Base-by-base conservation (phyloP, 2,888 invertebrate genomes). In the Melanotus villosus region DNA sequence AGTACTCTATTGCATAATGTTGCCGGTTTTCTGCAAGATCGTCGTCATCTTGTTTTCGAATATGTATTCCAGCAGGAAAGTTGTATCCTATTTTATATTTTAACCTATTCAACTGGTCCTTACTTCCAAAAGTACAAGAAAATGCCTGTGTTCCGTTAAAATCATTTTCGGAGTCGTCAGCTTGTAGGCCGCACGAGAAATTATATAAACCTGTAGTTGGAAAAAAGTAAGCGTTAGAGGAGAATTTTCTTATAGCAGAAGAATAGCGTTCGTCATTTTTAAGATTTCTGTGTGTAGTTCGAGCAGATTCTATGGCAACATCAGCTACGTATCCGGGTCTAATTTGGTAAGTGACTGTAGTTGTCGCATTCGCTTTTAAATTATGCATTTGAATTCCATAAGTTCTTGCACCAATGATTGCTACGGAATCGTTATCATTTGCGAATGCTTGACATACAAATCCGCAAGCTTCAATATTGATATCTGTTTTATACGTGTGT, bases 231-330 rank as follows among this genome's bases (percentile, higher is more conserved):
- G 85, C 81, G 36, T 82, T 84, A 30, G 86, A 85, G 0, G 89
- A 88, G 4, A 91, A 78, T 79, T 86, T 88, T 10, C 90, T 85
- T 41, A 91, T 85, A 0, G 89, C 87, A 0, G 87, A 88, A 65
- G 87, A 86, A 75, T 88, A 90, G 67, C 85, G 86, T 10, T 88
- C 88, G 73, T 90, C 87, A 76, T 90, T 90, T 30, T 81, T 86
- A 75, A 91, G 79, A 45, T 86, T 85, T 63, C 88, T 84, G 12
- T 87, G 85, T 34, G 88, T 88, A 70, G 87, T 87, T 62, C 88
- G 84, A 69, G 85, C 76, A 1, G 80, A 71, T 4, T 76, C 60
- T 32, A 73, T 75, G 2, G 77, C 72, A 16, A 75, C 66, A 41
- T 69, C 60, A 21, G 75, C 62, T 59, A 78, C 76, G 1, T 74